These are phyloP conservation scores for Brachionus plicatilis DNA, from an alignment of 1,140 invertebrate genomes.

Conservation along the genomic window DNA sequence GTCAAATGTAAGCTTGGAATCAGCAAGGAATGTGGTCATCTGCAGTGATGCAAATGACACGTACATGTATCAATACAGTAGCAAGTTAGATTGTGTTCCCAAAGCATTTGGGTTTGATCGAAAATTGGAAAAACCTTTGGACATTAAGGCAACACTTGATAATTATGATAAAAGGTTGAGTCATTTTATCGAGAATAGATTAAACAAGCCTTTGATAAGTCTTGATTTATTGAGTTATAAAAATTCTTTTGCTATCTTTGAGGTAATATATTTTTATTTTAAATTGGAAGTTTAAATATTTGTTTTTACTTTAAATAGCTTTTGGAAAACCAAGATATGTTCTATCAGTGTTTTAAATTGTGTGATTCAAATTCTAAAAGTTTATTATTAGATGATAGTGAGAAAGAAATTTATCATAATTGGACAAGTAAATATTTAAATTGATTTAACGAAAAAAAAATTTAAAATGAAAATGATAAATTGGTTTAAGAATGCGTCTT, in stretches of 20 bases:
- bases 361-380: neutral
- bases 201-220: conserved; percentile 3
- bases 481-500: no score
- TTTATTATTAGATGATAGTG: neutral
- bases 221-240: neutral
- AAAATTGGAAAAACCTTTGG: neutral
- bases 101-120: neutral
- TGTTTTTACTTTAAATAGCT: neutral
- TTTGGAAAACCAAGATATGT: conserved; percentile 7
- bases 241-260: neutral
- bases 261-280: neutral
- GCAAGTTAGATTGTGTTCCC: neutral
- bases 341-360: neutral
- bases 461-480: neutral
- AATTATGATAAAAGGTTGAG: neutral
- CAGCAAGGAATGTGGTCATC: neutral
- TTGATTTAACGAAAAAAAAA: neutral
- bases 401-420: neutral
- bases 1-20: neutral
- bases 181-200: neutral
- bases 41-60: neutral
- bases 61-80: neutral
- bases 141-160: neutral
- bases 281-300: neutral
- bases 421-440: conserved; percentile 1